Conservation (phyloP, 2,888 invertebrate species). For the Pterostichus madidus region DNA sequence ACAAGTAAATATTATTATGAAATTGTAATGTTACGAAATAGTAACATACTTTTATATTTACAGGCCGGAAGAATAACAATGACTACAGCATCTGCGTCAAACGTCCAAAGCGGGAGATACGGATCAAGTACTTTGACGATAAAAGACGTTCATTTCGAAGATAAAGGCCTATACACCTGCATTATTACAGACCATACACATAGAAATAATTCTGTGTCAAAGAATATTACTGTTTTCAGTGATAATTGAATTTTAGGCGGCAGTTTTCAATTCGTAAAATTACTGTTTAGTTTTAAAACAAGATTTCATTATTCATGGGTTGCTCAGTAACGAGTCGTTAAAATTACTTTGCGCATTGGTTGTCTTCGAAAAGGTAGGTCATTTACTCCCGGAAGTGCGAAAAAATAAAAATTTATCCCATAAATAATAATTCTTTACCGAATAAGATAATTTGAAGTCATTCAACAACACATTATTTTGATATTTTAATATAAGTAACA, state of each 20-base stretch:
- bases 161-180: slow-evolving; percentile 71
- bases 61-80: slow-evolving; percentile 40
- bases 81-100: not conserved
- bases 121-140: slow-evolving; percentile 56
- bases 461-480: too few relatives aligned
- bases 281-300: too few relatives aligned
- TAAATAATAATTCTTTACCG: not conserved
- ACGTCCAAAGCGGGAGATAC: not conserved
- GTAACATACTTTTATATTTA: not conserved
- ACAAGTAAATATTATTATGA: slow-evolving; percentile 61
- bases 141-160: slow-evolving; percentile 27
- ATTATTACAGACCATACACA: slow-evolving; percentile 71
- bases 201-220: slow-evolving; percentile 68
- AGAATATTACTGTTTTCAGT: slow-evolving; percentile 70
- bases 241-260: too few relatives aligned
- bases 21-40: not conserved
- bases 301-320: too few relatives aligned
- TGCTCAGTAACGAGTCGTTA: too few relatives aligned
- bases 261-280: too few relatives aligned
- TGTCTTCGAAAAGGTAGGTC: too few relatives aligned
- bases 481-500: too few relatives aligned
- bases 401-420: not conserved
- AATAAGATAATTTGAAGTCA: too few relatives aligned
- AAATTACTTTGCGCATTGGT: too few relatives aligned
- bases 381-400: too few relatives aligned